Conservation (phyloP, 2,113 vertebrate species). For the Callospermophilus lateralis region DNA sequence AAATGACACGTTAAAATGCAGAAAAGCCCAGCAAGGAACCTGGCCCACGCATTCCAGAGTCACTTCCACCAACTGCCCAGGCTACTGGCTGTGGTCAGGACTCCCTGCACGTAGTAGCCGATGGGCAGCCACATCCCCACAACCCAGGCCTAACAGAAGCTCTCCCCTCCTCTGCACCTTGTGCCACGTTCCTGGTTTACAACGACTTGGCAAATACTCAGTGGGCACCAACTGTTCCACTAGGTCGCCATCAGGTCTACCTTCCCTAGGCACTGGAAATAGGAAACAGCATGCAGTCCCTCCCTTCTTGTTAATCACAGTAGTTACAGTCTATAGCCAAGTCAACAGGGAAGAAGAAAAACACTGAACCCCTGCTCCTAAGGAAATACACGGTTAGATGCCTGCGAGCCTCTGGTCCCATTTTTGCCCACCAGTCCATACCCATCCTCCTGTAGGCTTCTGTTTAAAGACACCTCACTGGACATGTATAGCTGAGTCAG, state of each 20-base stretch:
- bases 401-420: not conserved
- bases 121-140: too few species aligned
- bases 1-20: not conserved
- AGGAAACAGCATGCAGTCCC: not conserved
- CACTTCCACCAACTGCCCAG: not conserved
- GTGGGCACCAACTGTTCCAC: not conserved
- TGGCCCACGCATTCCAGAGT: not conserved
- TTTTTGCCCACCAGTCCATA: not conserved
- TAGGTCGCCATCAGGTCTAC: not conserved
- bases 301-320: not conserved
- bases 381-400: slow-evolving; percentile 11
- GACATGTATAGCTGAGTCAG: not conserved
- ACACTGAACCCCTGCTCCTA: not conserved
- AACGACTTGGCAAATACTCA: not conserved
- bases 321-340: not conserved
- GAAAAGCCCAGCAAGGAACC: not conserved
- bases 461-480: not conserved
- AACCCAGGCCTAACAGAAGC: not conserved
- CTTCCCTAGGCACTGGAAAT: not conserved
- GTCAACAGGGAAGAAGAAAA: not conserved
- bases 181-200: not conserved
- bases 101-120: not conserved
- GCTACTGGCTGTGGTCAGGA: not conserved
- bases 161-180: not conserved
- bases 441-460: not conserved